Percentiles rank a stretch among this genome's conserved stretches.
Evolutionary conservation across 2,113 vertebrate genomes (phyloP).

Genomic region (Myrmecobius fasciatus): DNA sequence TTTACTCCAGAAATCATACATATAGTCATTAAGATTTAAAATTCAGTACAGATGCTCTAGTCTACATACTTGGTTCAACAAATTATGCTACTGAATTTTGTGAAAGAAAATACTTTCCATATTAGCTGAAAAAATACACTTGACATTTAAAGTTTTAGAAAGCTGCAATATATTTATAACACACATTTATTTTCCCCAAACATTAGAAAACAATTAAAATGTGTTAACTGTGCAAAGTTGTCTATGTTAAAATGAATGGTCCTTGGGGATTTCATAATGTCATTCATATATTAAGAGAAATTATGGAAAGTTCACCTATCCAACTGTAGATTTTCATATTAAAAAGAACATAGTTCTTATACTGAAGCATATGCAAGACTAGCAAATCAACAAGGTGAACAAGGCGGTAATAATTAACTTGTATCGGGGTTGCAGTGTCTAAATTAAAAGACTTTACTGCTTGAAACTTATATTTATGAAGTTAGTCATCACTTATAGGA

Average conservation of each 20-base stretch:
- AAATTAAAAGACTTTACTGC: background rate
- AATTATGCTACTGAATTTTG: conserved; percentile 73
- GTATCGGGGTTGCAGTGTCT: background rate
- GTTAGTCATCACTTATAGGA: background rate
- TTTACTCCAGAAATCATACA: conserved; percentile 53
- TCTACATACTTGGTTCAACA: conserved; percentile 71
- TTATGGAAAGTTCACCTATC: conserved; percentile 7
- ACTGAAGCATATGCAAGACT: background rate
- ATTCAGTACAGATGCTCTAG: conserved; percentile 69
- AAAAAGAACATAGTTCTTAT: background rate
- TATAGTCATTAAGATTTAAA: conserved; percentile 36
- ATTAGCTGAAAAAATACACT: conserved; percentile 70
- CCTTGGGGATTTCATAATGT: conserved; percentile 53
- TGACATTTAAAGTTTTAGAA: conserved; percentile 81
- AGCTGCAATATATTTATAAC: conserved; percentile 68
- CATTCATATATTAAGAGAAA: conserved; percentile 58
- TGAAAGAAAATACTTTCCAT: conserved; percentile 71
- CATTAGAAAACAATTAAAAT: conserved; percentile 70
- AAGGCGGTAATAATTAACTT: background rate
- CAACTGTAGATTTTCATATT: conserved; percentile 57
- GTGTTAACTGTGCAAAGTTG: conserved; percentile 48
- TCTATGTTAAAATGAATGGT: conserved; percentile 56
- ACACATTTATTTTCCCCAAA: conserved; percentile 64
- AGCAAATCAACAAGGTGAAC: background rate
- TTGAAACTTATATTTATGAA: background rate